Evolutionary conservation across 2,888 invertebrate species (phyloP), one percentile per base, ranked within the genome.

Genomic region (Macaria notata): DNA sequence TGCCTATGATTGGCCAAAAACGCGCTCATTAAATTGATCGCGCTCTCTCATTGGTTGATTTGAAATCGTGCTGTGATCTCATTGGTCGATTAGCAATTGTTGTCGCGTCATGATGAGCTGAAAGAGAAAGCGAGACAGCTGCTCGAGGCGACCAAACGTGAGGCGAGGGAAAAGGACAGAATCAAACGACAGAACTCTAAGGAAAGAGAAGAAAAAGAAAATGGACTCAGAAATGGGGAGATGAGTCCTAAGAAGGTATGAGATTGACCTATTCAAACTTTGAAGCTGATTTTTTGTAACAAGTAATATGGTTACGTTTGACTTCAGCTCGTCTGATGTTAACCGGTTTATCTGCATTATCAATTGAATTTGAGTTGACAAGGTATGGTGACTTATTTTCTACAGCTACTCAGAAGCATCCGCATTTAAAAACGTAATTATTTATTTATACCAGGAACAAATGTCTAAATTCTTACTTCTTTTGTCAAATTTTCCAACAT

Each of bases 61-160:
- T 48, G 46, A 52, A 31, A 31, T 46, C 46, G 50, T 33, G 48
- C 48, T 51, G 48, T 46, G 3, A 33, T 36, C 42, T 65, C 70
- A 73, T 76, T 73, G 69, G 71, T 62, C 62, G 59, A 66, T 49
- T 88, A 96, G 95, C 94, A 95, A 89, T 90, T 95, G 80, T 90
- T 95, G 76, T 95, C 95, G 69, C 94, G 97, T 55, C 96, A 97
- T 78, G 95, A 96, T 72, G 96, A 97, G 88, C 92, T 97, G 71
- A 94, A 96, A 82, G 96, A 97, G 91, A 91, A 96, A 86, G 97
- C 97, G 69, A 94, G 96, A 81, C 94, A 95, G 81, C 92, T 97
- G 81, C 92, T 97, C 69, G 96, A 97, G 76, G 95, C 96, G 70
- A 95, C 96, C 19, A 94, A 95, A 81, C 87, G 93, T 52, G 95